Evolutionary conservation across 2,797 vertebrate genomes (phyloP).

Genomic region (Phaenicophaeus curvirostris): DNA sequence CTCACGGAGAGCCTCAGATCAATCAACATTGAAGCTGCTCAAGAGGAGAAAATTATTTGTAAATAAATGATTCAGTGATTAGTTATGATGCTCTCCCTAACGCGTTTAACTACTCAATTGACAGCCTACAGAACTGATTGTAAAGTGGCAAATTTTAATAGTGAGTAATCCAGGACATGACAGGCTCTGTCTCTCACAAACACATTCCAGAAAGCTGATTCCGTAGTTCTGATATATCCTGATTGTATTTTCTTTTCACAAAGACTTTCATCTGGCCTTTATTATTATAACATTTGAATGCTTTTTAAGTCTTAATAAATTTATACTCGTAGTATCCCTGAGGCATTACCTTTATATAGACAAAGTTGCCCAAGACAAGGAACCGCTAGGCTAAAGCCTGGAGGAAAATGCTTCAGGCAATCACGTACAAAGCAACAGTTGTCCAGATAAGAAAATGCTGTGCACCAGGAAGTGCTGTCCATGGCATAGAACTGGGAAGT

Average conservation of each 20-base stretch:
- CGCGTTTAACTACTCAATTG: background rate
- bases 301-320: background rate
- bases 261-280: background rate
- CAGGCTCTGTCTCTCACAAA: background rate
- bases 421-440: background rate
- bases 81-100: background rate
- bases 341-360: background rate
- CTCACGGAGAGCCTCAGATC: conserved; percentile 5
- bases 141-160: background rate
- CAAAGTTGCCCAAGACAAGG: background rate
- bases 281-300: background rate
- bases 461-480: background rate
- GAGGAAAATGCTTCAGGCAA: background rate
- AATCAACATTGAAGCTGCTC: background rate
- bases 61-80: conserved; percentile 16
- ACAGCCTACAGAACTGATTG: background rate
- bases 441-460: background rate
- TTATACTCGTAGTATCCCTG: background rate
- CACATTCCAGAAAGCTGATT: background rate
- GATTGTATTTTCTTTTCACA: background rate
- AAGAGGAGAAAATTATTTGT: background rate
- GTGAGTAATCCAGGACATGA: background rate
- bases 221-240: background rate
- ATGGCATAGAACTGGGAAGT: background rate
- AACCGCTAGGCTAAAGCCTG: background rate